Evolutionary conservation across 2,113 vertebrate genomes (phyloP).

Genomic region (Perca flavescens): DNA sequence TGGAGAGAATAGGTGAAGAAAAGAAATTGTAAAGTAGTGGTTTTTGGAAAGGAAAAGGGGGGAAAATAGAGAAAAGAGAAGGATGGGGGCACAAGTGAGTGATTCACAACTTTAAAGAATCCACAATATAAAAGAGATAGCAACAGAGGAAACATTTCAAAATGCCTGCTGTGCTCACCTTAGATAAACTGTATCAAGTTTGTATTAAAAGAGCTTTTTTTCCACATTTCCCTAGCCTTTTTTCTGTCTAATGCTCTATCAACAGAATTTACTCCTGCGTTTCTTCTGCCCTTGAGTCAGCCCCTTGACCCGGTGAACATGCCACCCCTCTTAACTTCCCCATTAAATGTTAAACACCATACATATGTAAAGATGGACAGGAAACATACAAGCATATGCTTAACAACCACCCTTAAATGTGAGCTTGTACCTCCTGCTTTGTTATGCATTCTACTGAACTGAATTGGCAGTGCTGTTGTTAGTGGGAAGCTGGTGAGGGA

Average conservation of each 20-base stretch:
- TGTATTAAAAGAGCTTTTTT: conserved; percentile 4
- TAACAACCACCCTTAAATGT: background rate
- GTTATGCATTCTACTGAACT: background rate
- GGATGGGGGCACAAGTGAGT: conserved; percentile 2
- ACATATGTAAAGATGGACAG: conserved; percentile 7
- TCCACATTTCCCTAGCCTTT: background rate
- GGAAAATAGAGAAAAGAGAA: background rate
- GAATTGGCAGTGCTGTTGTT: background rate
- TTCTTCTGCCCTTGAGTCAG: conserved; percentile 6
- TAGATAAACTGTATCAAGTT: conserved; percentile 20
- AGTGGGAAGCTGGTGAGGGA: background rate
- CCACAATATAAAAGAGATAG: conserved; percentile 24
- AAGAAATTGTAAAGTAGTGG: conserved; percentile 8
- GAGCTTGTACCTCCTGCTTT: background rate
- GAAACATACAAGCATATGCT: background rate
- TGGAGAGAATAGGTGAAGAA: background rate
- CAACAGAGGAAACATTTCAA: conserved; percentile 21
- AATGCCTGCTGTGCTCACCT: conserved; percentile 30
- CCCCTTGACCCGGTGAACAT: conserved; percentile 21
- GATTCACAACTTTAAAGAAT: conserved; percentile 40
- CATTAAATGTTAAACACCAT: conserved; percentile 30
- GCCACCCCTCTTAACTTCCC: background rate
- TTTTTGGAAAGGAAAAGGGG: background rate
- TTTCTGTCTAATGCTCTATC: background rate
- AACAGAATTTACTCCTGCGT: conserved; percentile 22